These are phyloP conservation scores for Hofmannophila pseudospretella DNA, from an alignment of 2,888 invertebrate genomes.

Conservation along the genomic window DNA sequence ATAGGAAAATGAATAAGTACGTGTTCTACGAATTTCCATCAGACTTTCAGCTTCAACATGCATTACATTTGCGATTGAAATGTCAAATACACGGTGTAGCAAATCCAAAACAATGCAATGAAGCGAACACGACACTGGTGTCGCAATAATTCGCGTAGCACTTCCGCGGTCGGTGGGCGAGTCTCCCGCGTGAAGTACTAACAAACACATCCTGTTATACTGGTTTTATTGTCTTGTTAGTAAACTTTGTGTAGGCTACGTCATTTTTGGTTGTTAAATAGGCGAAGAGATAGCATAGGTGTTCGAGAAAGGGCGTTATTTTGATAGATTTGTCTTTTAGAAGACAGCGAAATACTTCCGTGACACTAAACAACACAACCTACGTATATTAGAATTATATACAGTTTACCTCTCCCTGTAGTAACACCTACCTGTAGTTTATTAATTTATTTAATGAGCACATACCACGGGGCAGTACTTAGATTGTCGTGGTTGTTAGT, in stretches of 20 bases:
- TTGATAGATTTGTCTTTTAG: not conserved
- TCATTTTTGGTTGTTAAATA: conserved; percentile 3
- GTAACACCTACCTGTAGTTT: no score
- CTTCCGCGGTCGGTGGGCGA: conserved; percentile 13
- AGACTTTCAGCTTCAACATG: no score
- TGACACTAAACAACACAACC: no score
- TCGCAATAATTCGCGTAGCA: conserved; percentile 17
- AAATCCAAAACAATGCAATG: conserved; percentile 3
- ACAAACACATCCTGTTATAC: conserved; percentile 53
- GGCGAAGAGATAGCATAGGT: not conserved
- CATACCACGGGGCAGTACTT: no score
- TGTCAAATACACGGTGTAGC: not conserved
- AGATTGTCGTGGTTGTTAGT: no score
- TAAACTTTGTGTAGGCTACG: conserved; percentile 36
- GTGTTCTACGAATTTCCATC: no score
- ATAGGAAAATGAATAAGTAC: no score
- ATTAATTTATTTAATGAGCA: no score
- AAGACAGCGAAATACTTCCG: not conserved
- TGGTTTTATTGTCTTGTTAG: conserved; percentile 56
- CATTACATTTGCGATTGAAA: not conserved
- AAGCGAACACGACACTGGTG: not conserved
- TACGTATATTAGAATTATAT: no score
- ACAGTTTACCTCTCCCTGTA: no score
- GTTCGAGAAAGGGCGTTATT: not conserved
- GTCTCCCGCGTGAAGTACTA: conserved; percentile 40